These are phyloP conservation scores for Cosmorhoe ocellata DNA, from an alignment of 2,888 invertebrate genomes.

Conservation along the genomic window DNA sequence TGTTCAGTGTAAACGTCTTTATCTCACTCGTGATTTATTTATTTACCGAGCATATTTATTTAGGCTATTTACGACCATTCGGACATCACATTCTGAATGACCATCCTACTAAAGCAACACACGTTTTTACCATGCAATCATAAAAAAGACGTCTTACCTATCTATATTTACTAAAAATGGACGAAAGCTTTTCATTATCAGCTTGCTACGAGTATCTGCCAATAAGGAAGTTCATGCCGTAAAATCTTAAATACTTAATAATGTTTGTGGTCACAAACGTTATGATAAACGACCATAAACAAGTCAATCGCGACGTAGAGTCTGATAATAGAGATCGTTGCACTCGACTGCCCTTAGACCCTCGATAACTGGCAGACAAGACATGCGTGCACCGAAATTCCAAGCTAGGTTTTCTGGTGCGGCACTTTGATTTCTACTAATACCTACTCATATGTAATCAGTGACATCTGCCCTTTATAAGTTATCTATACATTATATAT, in stretches of 20 bases:
- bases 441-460: constrained; percentile 6
- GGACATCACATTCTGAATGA: constrained; percentile 36
- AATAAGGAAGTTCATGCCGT: constrained; percentile 54
- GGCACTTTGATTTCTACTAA: constrained; percentile 38
- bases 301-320: constrained; percentile 64
- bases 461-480: constrained; percentile 23
- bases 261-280: constrained; percentile 53
- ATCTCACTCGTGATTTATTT: constrained; percentile 23
- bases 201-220: constrained; percentile 31
- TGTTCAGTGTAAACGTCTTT: constrained; percentile 1
- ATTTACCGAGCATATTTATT: constrained; percentile 41
- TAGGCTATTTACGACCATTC: constrained; percentile 42
- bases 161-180: constrained; percentile 30
- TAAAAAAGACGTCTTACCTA: constrained; percentile 31
- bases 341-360: constrained; percentile 67
- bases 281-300: constrained; percentile 71
- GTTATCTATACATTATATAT: constrained; percentile 17
- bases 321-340: constrained; percentile 66
- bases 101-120: constrained; percentile 31
- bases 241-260: constrained; percentile 68
- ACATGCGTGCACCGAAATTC: constrained; percentile 52
- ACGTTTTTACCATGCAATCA: constrained; percentile 27
- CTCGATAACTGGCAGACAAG: constrained; percentile 45
- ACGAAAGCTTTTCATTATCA: constrained; percentile 25
- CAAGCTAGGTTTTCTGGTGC: constrained; percentile 38